A percentile compares a stretch with the other conserved stretches of the same genome.
phyloP scores from a whole-genome alignment of 2,113 vertebrate genomes.

The Dasyornis broadbenti region DNA sequence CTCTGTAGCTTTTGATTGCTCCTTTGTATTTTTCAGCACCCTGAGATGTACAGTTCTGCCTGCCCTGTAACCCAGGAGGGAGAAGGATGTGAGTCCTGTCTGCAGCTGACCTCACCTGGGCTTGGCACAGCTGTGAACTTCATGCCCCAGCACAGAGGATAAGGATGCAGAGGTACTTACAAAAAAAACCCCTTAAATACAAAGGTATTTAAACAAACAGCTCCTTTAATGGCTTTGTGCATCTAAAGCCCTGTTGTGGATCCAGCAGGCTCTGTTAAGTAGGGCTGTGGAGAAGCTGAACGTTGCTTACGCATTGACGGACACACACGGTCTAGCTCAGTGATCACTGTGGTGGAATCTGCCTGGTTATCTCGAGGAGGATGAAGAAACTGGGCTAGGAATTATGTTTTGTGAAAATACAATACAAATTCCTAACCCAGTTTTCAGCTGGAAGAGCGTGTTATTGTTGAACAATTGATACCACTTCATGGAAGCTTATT shows the following conservation, averaged over 20 bases:
- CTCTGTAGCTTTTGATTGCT: not conserved
- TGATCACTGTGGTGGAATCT: not conserved
- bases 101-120: not conserved
- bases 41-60: not conserved
- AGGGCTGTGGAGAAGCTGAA: not conserved
- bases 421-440: constrained; percentile 47
- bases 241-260: not conserved
- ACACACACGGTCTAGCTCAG: not conserved
- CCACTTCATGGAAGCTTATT: constrained; percentile 33
- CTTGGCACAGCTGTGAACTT: not conserved
- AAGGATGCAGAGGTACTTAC: not conserved
- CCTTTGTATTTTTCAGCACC: not conserved
- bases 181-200: not conserved
- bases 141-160: not conserved
- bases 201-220: not conserved
- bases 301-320: fast-evolving
- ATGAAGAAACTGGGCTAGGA: not conserved
- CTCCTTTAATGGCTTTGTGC: not conserved
- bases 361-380: not conserved
- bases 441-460: constrained; percentile 35
- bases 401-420: constrained; percentile 33
- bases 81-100: not conserved
- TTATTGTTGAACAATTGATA: constrained; percentile 50
- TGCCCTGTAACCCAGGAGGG: not conserved
- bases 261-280: not conserved